These are phyloP conservation scores for Callimorpha dominula DNA, from an alignment of 2,888 invertebrate species.

Conservation along the genomic window DNA sequence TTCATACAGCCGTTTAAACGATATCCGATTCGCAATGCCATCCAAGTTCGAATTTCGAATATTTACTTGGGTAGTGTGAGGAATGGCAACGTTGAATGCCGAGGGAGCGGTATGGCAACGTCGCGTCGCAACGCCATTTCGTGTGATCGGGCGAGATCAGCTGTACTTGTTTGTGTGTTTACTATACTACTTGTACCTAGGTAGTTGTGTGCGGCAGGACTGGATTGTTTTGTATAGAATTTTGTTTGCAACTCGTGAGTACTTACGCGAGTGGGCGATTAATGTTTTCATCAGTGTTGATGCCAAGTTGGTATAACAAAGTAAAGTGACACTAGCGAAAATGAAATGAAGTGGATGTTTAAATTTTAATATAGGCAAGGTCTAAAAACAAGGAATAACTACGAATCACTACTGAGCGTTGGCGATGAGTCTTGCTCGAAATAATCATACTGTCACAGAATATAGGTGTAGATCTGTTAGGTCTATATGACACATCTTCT, in stretches of 20 bases:
- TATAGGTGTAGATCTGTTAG: too few relatives aligned
- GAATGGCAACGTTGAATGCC: conserved; percentile 64
- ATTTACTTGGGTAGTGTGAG: conserved; percentile 64
- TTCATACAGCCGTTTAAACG: conserved; percentile 54
- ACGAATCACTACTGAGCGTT: background rate
- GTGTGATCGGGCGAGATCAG: conserved; percentile 53
- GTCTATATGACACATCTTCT: too few relatives aligned
- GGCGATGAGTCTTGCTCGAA: too few relatives aligned
- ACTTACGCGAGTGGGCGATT: conserved; percentile 21
- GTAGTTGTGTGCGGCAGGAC: conserved; percentile 33
- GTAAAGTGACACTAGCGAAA: background rate
- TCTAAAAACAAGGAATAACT: background rate
- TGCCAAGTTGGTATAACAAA: conserved; percentile 5
- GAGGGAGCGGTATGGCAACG: conserved; percentile 65
- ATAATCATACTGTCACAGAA: too few relatives aligned
- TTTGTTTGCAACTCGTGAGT: conserved; percentile 19
- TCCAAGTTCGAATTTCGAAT: conserved; percentile 73
- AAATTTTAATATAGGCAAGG: background rate
- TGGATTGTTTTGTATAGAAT: conserved; percentile 38
- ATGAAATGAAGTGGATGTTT: background rate
- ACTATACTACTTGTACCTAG: conserved; percentile 38
- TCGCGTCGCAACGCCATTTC: conserved; percentile 63
- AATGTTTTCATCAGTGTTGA: conserved; percentile 29
- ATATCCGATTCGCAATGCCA: conserved; percentile 70
- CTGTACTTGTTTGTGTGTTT: conserved; percentile 52